Evolutionary conservation across 2,888 invertebrate species (phyloP).

Genomic region (Pandemis heparana): DNA sequence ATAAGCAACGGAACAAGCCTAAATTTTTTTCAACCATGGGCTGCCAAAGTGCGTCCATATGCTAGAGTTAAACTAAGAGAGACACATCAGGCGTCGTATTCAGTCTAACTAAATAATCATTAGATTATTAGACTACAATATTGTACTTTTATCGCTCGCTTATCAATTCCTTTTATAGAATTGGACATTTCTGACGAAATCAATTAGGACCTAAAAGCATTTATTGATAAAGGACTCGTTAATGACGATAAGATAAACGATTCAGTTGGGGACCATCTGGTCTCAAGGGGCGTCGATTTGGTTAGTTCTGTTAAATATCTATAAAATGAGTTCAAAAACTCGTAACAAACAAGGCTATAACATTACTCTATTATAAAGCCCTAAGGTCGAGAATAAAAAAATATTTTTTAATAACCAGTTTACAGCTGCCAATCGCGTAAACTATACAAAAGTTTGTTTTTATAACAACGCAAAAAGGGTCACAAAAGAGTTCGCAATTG

Average conservation of each 20-base stretch:
- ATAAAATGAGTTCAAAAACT: conserved; percentile 18
- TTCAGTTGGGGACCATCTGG: conserved; percentile 59
- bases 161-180: conserved; percentile 47
- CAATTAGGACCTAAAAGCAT: conserved; percentile 61
- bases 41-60: too few relatives aligned
- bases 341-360: conserved; percentile 10
- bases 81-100: not conserved
- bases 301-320: conserved; percentile 28
- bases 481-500: conserved; percentile 63
- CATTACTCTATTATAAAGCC: not conserved
- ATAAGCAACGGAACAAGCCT: too few relatives aligned
- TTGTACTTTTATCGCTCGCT: conserved; percentile 10
- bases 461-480: conserved; percentile 61
- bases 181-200: conserved; percentile 57
- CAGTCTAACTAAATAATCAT: conserved; percentile 8
- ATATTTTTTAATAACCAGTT: conserved; percentile 18
- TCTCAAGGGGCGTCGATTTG: conserved; percentile 44
- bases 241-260: conserved; percentile 60
- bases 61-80: too few relatives aligned
- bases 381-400: conserved; percentile 13
- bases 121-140: conserved; percentile 6
- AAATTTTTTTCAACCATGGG: too few relatives aligned
- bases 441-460: conserved; percentile 69
- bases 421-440: conserved; percentile 52
- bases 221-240: conserved; percentile 55